These are phyloP conservation scores for Phalloptychus januarius DNA, from an alignment of 2,797 vertebrate genomes.

Conservation along the genomic window DNA sequence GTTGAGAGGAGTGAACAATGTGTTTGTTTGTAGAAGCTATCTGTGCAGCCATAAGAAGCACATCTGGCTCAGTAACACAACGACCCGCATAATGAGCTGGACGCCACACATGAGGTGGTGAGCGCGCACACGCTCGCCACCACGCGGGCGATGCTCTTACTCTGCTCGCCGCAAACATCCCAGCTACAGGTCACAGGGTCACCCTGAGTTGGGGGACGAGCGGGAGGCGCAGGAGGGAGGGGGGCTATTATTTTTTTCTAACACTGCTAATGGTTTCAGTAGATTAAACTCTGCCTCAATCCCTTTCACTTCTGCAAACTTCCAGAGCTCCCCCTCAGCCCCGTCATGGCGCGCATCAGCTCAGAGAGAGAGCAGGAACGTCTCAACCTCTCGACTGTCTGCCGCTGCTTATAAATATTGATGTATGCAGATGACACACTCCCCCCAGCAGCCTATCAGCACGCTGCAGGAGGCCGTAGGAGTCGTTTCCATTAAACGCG, in stretches of 20 bases:
- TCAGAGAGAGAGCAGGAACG: slow-evolving; percentile 16
- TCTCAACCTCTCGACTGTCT: slow-evolving; percentile 62
- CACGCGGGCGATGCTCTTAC: slow-evolving; percentile 10
- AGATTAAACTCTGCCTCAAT: slow-evolving; percentile 61
- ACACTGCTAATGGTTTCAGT: slow-evolving; percentile 57
- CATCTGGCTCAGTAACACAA: slow-evolving; percentile 58
- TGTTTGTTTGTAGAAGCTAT: slow-evolving; percentile 65
- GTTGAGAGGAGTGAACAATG: slow-evolving; percentile 60
- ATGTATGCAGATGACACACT: slow-evolving; percentile 75
- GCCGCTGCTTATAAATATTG: slow-evolving; percentile 73
- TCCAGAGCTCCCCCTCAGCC: slow-evolving; percentile 6
- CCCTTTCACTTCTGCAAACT: slow-evolving; percentile 34
- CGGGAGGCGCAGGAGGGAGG: background rate
- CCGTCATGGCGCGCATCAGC: slow-evolving; percentile 42
- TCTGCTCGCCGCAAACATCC: slow-evolving; percentile 9
- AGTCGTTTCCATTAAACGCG: slow-evolving; percentile 68
- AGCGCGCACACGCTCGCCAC: background rate
- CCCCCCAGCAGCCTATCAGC: slow-evolving; percentile 68
- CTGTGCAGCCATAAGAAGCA: slow-evolving; percentile 51
- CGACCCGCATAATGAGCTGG: slow-evolving; percentile 43
- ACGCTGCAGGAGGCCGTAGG: slow-evolving; percentile 62
- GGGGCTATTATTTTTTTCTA: slow-evolving; percentile 50
- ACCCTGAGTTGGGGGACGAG: background rate
- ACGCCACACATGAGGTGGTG: slow-evolving; percentile 4
- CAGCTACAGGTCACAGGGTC: slow-evolving; percentile 51